phyloP scores from a whole-genome alignment of 2,797 vertebrate species.

The Morelia viridis region DNA sequence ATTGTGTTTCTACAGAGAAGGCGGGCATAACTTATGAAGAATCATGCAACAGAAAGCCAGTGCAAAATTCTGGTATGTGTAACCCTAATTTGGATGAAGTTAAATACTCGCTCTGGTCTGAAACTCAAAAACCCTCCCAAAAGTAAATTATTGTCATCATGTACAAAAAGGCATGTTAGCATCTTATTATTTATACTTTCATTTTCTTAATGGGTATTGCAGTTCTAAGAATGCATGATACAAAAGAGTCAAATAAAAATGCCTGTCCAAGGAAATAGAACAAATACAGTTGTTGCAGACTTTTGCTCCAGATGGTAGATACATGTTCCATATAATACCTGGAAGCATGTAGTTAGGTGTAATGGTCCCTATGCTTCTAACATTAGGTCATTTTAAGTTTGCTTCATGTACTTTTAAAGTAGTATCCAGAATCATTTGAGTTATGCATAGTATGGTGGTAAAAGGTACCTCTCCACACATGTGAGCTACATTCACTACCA shows the following conservation, averaged over 20 bases:
- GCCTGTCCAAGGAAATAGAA: neutral
- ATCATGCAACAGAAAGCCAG: constrained; percentile 15
- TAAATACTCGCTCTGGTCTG: neutral
- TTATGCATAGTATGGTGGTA: neutral
- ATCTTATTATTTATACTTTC: neutral
- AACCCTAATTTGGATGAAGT: neutral
- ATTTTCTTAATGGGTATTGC: neutral
- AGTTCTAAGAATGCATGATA: neutral
- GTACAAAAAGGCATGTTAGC: neutral
- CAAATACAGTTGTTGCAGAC: neutral
- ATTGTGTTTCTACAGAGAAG: constrained; percentile 22
- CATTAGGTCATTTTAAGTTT: neutral
- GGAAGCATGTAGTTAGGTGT: neutral
- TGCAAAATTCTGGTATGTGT: constrained; percentile 52
- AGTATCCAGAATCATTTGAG: neutral
- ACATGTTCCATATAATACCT: neutral
- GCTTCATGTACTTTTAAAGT: neutral
- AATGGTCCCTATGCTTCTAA: neutral
- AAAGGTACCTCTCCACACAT: neutral
- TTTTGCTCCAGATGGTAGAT: neutral
- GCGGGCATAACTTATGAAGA: neutral
- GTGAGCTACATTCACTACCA: neutral
- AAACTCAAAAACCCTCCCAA: neutral
- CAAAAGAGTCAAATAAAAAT: neutral
- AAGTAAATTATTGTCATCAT: neutral